Base-by-base conservation (phyloP, 2,888 invertebrate species). In the Tetragonula carbonaria region DNA sequence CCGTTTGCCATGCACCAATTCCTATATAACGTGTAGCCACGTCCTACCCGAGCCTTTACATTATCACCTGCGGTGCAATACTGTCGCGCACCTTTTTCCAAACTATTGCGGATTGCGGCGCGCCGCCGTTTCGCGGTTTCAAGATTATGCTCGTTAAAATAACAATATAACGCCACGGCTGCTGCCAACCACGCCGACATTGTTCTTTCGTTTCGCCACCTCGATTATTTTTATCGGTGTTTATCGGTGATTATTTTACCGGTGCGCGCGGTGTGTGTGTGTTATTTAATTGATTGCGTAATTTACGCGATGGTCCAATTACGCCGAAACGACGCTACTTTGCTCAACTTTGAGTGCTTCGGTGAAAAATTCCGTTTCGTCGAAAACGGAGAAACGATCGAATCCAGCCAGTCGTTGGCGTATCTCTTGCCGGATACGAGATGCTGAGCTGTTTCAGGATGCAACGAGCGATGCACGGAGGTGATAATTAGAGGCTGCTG, bases 1-100 rank as follows among this genome's bases (percentile, higher is more conserved):
- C 93, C 91, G 92, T 93, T 93, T 92, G 93, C 93, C 91, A 92
- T 93, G 93, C 93, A 93, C 93, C 93, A 93, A 92, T 93, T 93
- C 92, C 92, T 92, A 89, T 91, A 91, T 86, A 90, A 89, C 89
- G 89, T 86, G 87, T 83, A 87, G 88, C 80, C 87, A 86, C 87
- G 88, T 89, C 87, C 88, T 68, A 65, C 8, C 88, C 82, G 85
- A 78, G 82, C 88, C 85, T 84, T 89, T 89, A 84, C 82, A 89
- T 89, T 89, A 89, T 88, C 89, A 86, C 86, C 89, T 86, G 86
- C 84, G 82, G 83, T 80, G 85, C 80, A 68, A 76, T 73, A 75
- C 79, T 72, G 79, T 75, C 85, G 78, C 86, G 38, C 86, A 75
- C 88, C 88, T 88, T 88, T 88, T 83, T 78, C 70, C 59, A 59